Base-by-base conservation (phyloP, 1,140 invertebrate species). In the Nixonia krombeini region DNA sequence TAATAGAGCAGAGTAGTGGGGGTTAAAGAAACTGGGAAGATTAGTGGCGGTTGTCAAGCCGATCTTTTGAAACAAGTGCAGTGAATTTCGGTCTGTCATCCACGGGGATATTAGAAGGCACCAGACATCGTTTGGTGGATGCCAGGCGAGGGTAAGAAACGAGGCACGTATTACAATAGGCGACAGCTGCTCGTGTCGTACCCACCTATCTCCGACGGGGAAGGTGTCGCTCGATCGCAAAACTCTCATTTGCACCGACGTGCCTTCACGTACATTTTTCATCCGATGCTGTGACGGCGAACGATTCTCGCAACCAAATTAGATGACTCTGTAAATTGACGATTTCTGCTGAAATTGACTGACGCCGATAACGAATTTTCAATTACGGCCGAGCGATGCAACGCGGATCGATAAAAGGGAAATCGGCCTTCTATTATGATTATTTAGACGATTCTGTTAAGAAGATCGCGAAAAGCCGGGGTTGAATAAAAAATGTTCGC, bases 111-210 rank as follows among this genome's bases (percentile, higher is more conserved):
- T 33, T 33, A 4, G 29, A 33, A 33, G 29, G 29, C 29, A 37
- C 2, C n/a, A n/a, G n/a, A 37, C 9, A 13, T 37, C 35, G 35
- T 37, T 13, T 16, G 2, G 12, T 2, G 35, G 35, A 37, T 37
- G 35, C 15, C 10, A 37, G 15, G 17, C 17, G 35, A 37, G 35
- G 35, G 35, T 4, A 37, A 37, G 10, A 33, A 33, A 33, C 31
- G 35, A 37, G 35, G 35, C 12, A 4, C 35, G 35, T 37, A 37
- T 37, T 37, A 37, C 35, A 37, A 37, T 37, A 37, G 17, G 35
- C 15, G 35, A 37, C 35, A 37, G 35, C 35, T 37, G 35, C 15
- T 37, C 35, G 3, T 13, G 35, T 37, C 35, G 15, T 37, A 15
- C 35, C 4, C 12, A 13, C n/a, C 2, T 12, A 33, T n/a, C 31